A percentile compares a stretch with the other conserved stretches of the same genome.
phyloP scores from a whole-genome alignment of 2,113 vertebrate genomes.

The Oreochromis niloticus region DNA sequence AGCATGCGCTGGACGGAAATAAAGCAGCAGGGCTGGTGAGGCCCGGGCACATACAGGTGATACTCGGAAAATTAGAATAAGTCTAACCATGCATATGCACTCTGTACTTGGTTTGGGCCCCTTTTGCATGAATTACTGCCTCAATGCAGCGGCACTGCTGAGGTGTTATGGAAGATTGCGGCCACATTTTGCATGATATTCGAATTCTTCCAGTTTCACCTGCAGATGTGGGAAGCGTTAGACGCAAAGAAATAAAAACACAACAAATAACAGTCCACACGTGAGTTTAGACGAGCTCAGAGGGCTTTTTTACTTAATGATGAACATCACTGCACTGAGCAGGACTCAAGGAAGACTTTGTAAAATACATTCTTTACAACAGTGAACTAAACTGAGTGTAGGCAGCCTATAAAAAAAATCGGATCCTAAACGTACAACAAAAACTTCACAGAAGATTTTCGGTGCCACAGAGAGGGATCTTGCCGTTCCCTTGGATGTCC shows the following conservation, averaged over 20 bases:
- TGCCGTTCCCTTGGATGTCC: neutral
- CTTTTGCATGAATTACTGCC: neutral
- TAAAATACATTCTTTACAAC: neutral
- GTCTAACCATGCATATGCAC: neutral
- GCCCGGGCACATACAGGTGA: neutral
- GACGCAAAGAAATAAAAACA: neutral
- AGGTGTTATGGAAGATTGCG: neutral
- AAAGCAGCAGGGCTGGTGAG: neutral
- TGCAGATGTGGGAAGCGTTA: accelerated
- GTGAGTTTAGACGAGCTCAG: accelerated
- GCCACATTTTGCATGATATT: neutral
- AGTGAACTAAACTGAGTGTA: accelerated
- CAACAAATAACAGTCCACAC: neutral
- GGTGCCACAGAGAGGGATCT: neutral
- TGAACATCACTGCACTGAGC: neutral
- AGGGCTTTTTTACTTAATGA: neutral
- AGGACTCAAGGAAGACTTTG: neutral
- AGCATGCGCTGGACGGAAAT: neutral
- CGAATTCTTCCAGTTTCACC: neutral
- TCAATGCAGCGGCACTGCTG: neutral
- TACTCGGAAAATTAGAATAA: neutral
- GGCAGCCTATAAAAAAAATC: neutral
- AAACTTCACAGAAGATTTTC: neutral
- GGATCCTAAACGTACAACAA: neutral
- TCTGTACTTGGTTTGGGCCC: neutral